Conservation (phyloP, 2,888 invertebrate species). For the Macrophya alboannulata region DNA sequence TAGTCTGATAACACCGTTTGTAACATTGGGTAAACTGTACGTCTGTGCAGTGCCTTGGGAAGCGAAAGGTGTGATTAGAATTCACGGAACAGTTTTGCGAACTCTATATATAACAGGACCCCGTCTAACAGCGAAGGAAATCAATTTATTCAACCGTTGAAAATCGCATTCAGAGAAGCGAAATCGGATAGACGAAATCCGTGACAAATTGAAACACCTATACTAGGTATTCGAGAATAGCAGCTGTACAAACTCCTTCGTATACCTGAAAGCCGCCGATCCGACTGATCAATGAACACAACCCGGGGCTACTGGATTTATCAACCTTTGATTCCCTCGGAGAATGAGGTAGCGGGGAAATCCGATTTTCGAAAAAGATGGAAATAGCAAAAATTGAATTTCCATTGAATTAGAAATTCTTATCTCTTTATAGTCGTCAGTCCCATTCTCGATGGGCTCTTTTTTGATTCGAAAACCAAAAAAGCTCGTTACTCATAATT, state of each 20-base stretch:
- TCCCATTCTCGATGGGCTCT: no score
- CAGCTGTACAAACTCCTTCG: neutral
- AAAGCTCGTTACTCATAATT: neutral
- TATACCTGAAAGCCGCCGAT: neutral
- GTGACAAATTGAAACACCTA: slow-evolving; percentile 45
- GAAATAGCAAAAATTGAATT: neutral
- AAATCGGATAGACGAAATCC: neutral
- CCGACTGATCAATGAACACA: neutral
- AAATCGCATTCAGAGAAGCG: neutral
- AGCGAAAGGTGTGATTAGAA: slow-evolving; percentile 30
- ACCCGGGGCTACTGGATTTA: neutral
- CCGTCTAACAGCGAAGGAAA: neutral
- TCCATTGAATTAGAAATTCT: neutral
- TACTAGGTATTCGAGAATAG: neutral
- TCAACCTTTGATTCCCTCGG: slow-evolving; percentile 18
- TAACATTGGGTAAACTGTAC: neutral
- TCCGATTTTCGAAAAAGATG: neutral
- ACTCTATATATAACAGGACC: neutral
- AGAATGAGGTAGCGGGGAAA: neutral
- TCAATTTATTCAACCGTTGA: neutral
- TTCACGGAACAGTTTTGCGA: neutral
- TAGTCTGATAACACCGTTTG: neutral
- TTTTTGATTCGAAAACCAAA: neutral
- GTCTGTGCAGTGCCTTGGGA: neutral
- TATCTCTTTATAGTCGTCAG: no score